Conservation (phyloP, 2,888 invertebrate genomes). For the Hylaea fasciaria region DNA sequence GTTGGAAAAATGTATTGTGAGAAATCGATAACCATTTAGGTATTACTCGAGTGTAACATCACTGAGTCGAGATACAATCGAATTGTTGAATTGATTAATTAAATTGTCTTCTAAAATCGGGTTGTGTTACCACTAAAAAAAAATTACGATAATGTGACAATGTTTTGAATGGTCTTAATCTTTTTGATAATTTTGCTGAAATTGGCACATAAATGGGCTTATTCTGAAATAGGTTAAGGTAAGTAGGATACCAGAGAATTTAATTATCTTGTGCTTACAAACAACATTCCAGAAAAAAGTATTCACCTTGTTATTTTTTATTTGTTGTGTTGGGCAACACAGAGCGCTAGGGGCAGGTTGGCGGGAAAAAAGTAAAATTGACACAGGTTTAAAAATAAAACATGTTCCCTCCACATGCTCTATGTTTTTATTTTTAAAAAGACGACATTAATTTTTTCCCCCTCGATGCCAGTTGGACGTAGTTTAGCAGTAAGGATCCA, state of each 20-base stretch:
- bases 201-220: too few relatives aligned
- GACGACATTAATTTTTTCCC: slow-evolving; percentile 61
- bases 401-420: slow-evolving; percentile 49
- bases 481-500: too few relatives aligned
- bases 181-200: too few relatives aligned
- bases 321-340: neutral
- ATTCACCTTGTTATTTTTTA: neutral
- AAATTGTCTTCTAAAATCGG: slow-evolving; percentile 1
- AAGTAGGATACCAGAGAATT: too few relatives aligned
- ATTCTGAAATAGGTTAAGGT: too few relatives aligned
- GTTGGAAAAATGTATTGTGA: slow-evolving; percentile 5
- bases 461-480: slow-evolving; percentile 15
- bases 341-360: slow-evolving; percentile 6
- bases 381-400: slow-evolving; percentile 69
- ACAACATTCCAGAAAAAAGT: neutral
- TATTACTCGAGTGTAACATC: slow-evolving; percentile 25
- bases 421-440: slow-evolving; percentile 50
- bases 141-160: too few relatives aligned
- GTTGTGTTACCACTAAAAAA: too few relatives aligned
- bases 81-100: neutral
- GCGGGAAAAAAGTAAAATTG: slow-evolving; percentile 60
- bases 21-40: slow-evolving; percentile 9
- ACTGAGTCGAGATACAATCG: slow-evolving; percentile 16
- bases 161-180: too few relatives aligned
- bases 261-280: too few relatives aligned